A percentile compares a stretch with the other conserved stretches of the same genome.
These are phyloP conservation scores for Xenopus petersii DNA, from an alignment of 2,797 vertebrate genomes.

Conservation along the genomic window DNA sequence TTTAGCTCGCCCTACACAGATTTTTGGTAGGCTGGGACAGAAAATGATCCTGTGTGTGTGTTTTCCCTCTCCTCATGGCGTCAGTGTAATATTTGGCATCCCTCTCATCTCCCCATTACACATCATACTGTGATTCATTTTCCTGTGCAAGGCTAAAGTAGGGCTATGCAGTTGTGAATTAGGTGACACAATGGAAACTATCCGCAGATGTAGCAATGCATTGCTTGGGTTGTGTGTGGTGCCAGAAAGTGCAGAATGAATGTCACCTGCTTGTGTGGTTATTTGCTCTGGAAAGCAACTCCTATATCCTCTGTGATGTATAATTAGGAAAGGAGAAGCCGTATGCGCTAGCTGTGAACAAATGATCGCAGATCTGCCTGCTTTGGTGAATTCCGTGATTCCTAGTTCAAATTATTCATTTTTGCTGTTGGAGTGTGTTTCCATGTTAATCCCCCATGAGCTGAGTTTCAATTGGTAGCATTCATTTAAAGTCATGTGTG, in stretches of 20 bases:
- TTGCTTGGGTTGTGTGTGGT: too few relatives aligned
- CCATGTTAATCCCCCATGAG: slow-evolving; percentile 36
- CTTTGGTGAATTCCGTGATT: slow-evolving; percentile 26
- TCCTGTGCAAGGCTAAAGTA: too few relatives aligned
- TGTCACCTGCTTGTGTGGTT: slow-evolving; percentile 18
- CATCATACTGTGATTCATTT: too few relatives aligned
- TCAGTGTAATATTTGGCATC: too few relatives aligned
- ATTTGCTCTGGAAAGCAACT: neutral
- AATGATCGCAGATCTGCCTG: slow-evolving; percentile 19
- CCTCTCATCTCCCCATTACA: too few relatives aligned
- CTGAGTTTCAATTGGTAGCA: slow-evolving; percentile 41
- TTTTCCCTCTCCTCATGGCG: too few relatives aligned
- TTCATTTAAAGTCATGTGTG: slow-evolving; percentile 40
- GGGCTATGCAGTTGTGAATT: too few relatives aligned
- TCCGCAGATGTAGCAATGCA: too few relatives aligned
- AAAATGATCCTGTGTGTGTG: too few relatives aligned
- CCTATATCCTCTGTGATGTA: slow-evolving; percentile 13
- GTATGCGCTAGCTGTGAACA: slow-evolving; percentile 13
- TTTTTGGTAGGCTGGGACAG: too few relatives aligned
- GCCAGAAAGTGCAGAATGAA: slow-evolving; percentile 16
- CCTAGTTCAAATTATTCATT: slow-evolving; percentile 33
- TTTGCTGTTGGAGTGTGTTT: slow-evolving; percentile 36
- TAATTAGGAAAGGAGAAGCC: slow-evolving; percentile 26
- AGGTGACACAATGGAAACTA: too few relatives aligned
- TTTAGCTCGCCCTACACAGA: too few relatives aligned